Conservation (phyloP, 2,113 vertebrate species). For the Micronycteris hirsuta region DNA sequence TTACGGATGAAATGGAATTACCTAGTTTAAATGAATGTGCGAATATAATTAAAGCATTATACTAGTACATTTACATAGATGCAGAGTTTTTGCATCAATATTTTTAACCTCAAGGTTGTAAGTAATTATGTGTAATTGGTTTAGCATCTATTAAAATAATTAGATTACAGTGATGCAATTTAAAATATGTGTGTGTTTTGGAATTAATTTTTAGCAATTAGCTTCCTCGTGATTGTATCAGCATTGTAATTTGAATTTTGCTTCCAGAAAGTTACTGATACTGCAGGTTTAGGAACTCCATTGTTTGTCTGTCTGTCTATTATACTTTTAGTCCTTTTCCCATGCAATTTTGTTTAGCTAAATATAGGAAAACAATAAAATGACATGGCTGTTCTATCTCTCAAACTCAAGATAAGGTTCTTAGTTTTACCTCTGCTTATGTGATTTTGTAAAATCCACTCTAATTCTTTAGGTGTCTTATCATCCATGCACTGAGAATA, state of each 20-base stretch:
- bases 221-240: not conserved
- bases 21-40: constrained; percentile 38
- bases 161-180: constrained; percentile 59
- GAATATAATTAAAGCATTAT: constrained; percentile 58
- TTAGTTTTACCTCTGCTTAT: not conserved
- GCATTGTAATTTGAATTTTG: constrained; percentile 35
- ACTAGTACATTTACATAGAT: constrained; percentile 39
- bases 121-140: constrained; percentile 58
- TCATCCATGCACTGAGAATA: not conserved
- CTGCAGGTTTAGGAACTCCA: not conserved
- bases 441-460: not conserved
- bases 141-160: constrained; percentile 64
- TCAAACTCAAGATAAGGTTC: not conserved
- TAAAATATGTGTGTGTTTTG: constrained; percentile 34
- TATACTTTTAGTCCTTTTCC: not conserved
- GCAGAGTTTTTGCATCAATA: constrained; percentile 48
- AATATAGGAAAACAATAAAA: not conserved
- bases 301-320: not conserved
- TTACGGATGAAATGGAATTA: constrained; percentile 37
- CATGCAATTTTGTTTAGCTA: not conserved
- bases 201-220: constrained; percentile 63
- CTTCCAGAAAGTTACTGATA: constrained; percentile 15
- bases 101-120: constrained; percentile 65
- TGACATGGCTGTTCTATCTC: not conserved
- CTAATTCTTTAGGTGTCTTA: not conserved